These are phyloP conservation scores for Planiliza haematocheilus DNA, from an alignment of 2,113 vertebrate genomes.

Conservation along the genomic window DNA sequence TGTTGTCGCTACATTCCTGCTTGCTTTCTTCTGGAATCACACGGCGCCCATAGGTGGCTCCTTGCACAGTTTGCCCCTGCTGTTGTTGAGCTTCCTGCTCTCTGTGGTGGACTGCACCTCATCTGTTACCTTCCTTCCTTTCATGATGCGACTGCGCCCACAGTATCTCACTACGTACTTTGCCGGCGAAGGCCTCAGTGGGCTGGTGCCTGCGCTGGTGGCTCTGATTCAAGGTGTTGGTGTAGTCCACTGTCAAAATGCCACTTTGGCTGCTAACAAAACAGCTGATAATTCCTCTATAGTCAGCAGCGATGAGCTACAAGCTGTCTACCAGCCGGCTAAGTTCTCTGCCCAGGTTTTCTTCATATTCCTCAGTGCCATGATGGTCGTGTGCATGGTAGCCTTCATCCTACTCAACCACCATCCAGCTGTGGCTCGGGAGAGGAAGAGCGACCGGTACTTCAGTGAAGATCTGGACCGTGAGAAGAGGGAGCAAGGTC, in stretches of 20 bases:
- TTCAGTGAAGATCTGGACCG: conserved; percentile 41
- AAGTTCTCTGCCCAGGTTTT: conserved; percentile 84
- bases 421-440: conserved; percentile 78
- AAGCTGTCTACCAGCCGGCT: conserved; percentile 81
- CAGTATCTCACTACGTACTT: conserved; percentile 87
- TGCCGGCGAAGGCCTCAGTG: conserved; percentile 87
- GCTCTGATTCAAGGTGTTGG: conserved; percentile 87
- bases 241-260: conserved; percentile 80
- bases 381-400: conserved; percentile 83
- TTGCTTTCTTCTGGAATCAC: conserved; percentile 86
- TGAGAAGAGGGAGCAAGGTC: conserved; percentile 70
- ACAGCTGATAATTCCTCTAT: conserved; percentile 52
- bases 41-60: conserved; percentile 61
- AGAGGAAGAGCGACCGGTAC: conserved; percentile 72
- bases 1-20: conserved; percentile 81
- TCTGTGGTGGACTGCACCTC: conserved; percentile 90
- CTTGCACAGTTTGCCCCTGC: conserved; percentile 80
- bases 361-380: conserved; percentile 85
- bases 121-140: conserved; percentile 89
- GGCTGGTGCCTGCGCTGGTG: conserved; percentile 85
- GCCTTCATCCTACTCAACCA: conserved; percentile 85
- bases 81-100: conserved; percentile 85
- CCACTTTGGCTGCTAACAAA: conserved; percentile 45
- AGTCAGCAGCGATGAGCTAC: conserved; percentile 40
- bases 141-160: conserved; percentile 86